A percentile compares a stretch with the other conserved stretches of the same genome.
Evolutionary conservation across 2,797 vertebrate species (phyloP).

Genomic region (Tadarida brasiliensis): DNA sequence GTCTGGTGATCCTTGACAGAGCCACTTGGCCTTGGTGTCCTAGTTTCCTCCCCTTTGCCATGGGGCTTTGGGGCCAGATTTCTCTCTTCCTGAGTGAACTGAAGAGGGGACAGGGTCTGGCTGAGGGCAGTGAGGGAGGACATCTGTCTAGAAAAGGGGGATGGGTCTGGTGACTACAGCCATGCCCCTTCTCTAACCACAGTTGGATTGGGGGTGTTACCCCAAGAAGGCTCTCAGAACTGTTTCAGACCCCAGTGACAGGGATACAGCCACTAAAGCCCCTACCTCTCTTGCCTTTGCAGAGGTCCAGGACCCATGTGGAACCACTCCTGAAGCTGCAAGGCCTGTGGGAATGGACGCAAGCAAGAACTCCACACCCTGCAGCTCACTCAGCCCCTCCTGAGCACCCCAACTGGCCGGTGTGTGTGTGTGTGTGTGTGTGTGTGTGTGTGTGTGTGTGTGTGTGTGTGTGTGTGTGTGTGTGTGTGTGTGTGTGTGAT

Average conservation of each 20-base stretch:
- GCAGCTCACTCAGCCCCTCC: conserved; percentile 54
- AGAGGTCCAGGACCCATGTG: conserved; percentile 66
- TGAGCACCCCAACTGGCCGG: conserved; percentile 69
- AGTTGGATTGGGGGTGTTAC: neutral
- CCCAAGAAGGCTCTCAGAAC: neutral
- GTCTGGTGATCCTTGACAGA: rapidly evolving
- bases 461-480: conserved; percentile 82
- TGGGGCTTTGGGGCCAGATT: neutral
- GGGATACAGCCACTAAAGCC: neutral
- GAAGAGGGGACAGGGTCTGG: neutral
- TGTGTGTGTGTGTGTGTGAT: too few species aligned
- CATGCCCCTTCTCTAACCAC: neutral
- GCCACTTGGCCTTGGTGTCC: neutral
- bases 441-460: neutral
- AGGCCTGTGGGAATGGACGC: conserved; percentile 3
- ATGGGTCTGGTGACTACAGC: neutral
- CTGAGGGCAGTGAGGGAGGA: neutral
- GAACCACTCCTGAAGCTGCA: conserved; percentile 40
- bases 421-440: conserved; percentile 75
- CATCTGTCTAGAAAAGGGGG: neutral
- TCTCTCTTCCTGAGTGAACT: neutral
- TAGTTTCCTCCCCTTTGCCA: neutral
- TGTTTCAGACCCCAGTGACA: neutral
- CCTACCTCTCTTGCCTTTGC: conserved; percentile 45
- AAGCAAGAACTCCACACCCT: neutral